Evolutionary conservation across 1,140 invertebrate genomes (phyloP), one percentile per base, ranked within the genome.

Genomic region (honey bee (Apis mellifera)): DNA sequence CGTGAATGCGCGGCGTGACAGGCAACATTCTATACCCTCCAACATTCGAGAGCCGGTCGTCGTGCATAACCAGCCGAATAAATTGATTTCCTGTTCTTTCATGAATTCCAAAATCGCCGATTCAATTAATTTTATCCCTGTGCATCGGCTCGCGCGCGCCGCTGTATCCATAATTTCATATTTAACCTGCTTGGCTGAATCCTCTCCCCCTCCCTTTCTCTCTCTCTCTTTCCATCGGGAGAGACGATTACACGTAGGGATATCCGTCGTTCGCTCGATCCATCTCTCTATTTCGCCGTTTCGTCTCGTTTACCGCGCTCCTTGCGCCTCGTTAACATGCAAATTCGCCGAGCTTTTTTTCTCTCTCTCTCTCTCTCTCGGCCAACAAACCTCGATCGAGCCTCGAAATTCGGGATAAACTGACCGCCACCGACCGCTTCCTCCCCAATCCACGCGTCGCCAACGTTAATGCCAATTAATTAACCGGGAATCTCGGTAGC

Each of bases 401-500:
- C 54, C n/a, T n/a, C 52, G 50, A 62, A 82, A 82, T 84, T 74
- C 71, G 32, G 57, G 71, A 74, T 74, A 73, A 59, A 73, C 72
- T 73, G 48, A 42, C 32, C 32, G 66, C 70, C 50, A 84, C 69
- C 64, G 83, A 68, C 7, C 68, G 2, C 26, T 57, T 59, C 78
- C 57, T 74, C 68, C 57, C 57, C 82, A 57, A 59, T 66, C 62
- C 26, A 23, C 23, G 57, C 62, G 66, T 70, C 82, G 15, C 62
- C 65, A 42, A 81, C 72, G 83, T 87, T 88, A 88, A 88, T 88
- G 69, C 86, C 83, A 88, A 88, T 88, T 88, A 88, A 88, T 88
- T 88, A 88, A 88, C 83, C 26, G 75, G 86, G 86, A 88, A 88
- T 88, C 86, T 85, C 86, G 59, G 86, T 76, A 75, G 86, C 86